These are phyloP conservation scores for Achroia grisella DNA, from an alignment of 1,140 invertebrate genomes.

Conservation along the genomic window DNA sequence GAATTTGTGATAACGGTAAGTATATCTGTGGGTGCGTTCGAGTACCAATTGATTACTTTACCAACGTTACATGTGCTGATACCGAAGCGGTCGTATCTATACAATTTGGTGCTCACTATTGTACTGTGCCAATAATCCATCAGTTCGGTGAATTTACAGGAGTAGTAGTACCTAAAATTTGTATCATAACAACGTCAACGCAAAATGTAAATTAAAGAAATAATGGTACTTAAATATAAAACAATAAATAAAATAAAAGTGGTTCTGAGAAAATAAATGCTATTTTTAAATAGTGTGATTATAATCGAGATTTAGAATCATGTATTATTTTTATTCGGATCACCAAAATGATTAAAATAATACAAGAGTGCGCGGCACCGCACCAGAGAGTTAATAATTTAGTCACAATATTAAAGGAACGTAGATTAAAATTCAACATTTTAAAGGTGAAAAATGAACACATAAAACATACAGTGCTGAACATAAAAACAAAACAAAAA, in stretches of 20 bases:
- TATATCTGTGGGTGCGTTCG: slow-evolving; percentile 2
- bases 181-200: background rate
- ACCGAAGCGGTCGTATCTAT: slow-evolving; percentile 20
- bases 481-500: slow-evolving; percentile 22
- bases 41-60: slow-evolving; percentile 3
- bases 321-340: background rate
- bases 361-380: slow-evolving; percentile 35
- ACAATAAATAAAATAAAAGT: slow-evolving; percentile 1
- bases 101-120: slow-evolving; percentile 30
- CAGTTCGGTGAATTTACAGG: slow-evolving; percentile 25
- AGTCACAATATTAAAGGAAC: background rate
- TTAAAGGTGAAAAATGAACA: slow-evolving; percentile 23
- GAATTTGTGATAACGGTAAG: background rate
- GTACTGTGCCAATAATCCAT: slow-evolving; percentile 32
- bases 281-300: background rate
- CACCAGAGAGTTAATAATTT: slow-evolving; percentile 24
- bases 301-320: background rate
- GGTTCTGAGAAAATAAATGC: background rate
- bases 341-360: background rate
- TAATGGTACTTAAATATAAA: background rate
- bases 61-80: slow-evolving; percentile 9
- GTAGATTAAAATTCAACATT: slow-evolving; percentile 5
- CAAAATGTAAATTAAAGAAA: slow-evolving; percentile 1
- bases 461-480: slow-evolving; percentile 36
- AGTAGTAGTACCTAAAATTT: background rate